These are phyloP conservation scores for Rhyacichthys aspro DNA, from an alignment of 2,797 vertebrate species.

Conservation along the genomic window DNA sequence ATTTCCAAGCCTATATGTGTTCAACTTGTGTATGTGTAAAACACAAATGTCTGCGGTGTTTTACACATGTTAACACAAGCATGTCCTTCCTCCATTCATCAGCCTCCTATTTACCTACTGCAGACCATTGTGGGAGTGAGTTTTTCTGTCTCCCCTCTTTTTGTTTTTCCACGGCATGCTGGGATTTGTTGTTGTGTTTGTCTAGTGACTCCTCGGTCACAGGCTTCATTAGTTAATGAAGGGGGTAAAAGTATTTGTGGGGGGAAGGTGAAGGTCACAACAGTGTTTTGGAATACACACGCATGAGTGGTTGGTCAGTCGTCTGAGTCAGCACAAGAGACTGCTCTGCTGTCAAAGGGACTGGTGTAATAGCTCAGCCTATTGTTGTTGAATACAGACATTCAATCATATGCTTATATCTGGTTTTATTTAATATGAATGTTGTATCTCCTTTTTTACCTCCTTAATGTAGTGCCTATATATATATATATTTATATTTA, in stretches of 20 bases:
- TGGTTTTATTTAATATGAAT: too few species aligned
- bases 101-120: slow-evolving; percentile 28
- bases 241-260: slow-evolving; percentile 54
- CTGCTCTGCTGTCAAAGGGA: neutral
- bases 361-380: too few species aligned
- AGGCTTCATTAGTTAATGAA: slow-evolving; percentile 62
- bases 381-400: too few species aligned
- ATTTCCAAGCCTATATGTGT: neutral
- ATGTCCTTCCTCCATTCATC: slow-evolving; percentile 33
- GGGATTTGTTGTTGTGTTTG: slow-evolving; percentile 61
- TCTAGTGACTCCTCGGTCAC: slow-evolving; percentile 51
- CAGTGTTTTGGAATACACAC: slow-evolving; percentile 59
- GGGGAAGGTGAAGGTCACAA: slow-evolving; percentile 59
- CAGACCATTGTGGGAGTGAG: slow-evolving; percentile 33
- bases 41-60: slow-evolving; percentile 1
- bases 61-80: slow-evolving; percentile 18
- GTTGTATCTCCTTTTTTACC: too few species aligned
- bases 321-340: slow-evolving; percentile 46
- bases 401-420: too few species aligned
- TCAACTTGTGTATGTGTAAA: too few species aligned
- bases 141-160: slow-evolving; percentile 28
- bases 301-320: slow-evolving; percentile 46
- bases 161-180: slow-evolving; percentile 60
- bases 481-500: too few species aligned
- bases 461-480: too few species aligned